These are phyloP conservation scores for Prionailurus bengalensis DNA, from an alignment of 2,113 vertebrate species.

Conservation along the genomic window DNA sequence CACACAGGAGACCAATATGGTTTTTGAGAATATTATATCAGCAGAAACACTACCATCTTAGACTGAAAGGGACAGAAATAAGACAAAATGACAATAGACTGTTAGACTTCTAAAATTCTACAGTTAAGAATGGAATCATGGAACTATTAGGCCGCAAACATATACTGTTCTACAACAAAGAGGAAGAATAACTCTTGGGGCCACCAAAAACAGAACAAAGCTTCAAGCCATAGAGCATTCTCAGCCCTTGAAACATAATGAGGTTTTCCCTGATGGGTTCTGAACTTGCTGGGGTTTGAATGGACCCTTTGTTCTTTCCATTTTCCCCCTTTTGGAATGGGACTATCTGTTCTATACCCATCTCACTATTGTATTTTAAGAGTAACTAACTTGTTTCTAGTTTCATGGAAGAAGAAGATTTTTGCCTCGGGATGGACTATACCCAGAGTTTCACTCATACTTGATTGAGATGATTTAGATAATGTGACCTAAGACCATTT, in stretches of 20 bases:
- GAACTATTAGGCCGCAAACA: background rate
- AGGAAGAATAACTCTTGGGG: background rate
- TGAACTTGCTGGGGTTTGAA: background rate
- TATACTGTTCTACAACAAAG: background rate
- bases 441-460: background rate
- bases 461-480: background rate
- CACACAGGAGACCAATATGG: background rate
- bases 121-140: background rate
- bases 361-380: background rate
- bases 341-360: background rate
- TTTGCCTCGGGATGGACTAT: background rate
- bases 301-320: background rate
- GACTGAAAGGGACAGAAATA: background rate
- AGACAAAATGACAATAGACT: background rate
- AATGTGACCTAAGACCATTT: background rate
- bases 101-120: background rate
- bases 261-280: background rate
- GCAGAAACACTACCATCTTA: background rate
- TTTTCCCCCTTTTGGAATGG: background rate
- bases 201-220: background rate
- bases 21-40: background rate
- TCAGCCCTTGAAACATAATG: background rate
- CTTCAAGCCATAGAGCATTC: background rate
- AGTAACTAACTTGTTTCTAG: background rate
- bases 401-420: background rate